Conservation (phyloP, 2,797 vertebrate species). For the Vireo griseus region DNA sequence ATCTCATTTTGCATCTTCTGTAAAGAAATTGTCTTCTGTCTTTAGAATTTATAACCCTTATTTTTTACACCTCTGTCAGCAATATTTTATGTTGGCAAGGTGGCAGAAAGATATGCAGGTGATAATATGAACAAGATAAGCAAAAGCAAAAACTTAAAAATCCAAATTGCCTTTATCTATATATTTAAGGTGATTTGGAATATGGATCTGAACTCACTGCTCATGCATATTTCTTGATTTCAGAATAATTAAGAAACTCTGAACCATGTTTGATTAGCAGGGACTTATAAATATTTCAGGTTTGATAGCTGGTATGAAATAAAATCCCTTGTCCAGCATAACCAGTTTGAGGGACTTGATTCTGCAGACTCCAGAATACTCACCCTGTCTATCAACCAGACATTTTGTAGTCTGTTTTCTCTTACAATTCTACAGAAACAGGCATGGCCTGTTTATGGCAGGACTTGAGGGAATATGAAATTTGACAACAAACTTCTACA, state of each 20-base stretch:
- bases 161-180: neutral
- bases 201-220: neutral
- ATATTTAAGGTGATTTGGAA: neutral
- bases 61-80: neutral
- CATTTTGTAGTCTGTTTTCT: neutral
- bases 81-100: neutral
- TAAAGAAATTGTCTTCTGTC: neutral
- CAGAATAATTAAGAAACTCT: neutral
- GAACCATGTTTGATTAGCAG: neutral
- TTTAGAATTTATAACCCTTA: neutral
- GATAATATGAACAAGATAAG: neutral
- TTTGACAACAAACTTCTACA: slow-evolving; percentile 1
- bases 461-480: neutral
- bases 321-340: neutral
- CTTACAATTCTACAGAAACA: neutral
- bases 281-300: neutral
- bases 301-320: neutral
- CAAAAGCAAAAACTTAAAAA: neutral
- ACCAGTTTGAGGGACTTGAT: neutral
- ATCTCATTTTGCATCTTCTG: neutral
- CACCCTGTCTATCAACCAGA: neutral
- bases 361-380: neutral
- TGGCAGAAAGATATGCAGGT: neutral
- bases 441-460: neutral
- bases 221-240: neutral